phyloP scores from a whole-genome alignment of 2,797 vertebrate species.

The Acomys russatus region DNA sequence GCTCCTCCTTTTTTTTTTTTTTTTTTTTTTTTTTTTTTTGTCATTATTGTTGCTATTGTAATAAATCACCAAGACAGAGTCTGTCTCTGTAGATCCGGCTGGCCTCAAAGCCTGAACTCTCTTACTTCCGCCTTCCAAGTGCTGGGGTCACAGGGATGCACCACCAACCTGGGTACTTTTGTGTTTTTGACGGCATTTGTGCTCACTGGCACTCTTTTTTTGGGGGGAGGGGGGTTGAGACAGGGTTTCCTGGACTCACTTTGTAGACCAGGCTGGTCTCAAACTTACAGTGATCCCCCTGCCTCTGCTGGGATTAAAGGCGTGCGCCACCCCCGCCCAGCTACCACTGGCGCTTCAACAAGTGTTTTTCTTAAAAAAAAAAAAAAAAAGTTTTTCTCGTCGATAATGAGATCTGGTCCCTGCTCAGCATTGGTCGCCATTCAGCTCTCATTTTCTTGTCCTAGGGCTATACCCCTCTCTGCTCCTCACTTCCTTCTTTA shows the following conservation, averaged over 20 bases:
- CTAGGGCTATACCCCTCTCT: neutral
- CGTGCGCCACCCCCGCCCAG: too few species aligned
- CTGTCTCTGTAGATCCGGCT: neutral
- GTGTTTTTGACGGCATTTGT: neutral
- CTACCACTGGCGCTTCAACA: neutral
- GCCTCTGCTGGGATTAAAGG: too few species aligned
- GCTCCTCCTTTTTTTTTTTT: neutral
- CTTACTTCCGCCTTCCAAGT: neutral
- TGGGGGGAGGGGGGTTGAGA: too few species aligned
- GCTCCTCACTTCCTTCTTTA: neutral
- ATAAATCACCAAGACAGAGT: neutral
- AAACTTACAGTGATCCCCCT: too few species aligned
- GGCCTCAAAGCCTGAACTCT: neutral
- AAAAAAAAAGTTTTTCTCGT: neutral
- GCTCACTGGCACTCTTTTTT: neutral
- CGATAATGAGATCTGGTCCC: neutral
- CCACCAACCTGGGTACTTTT: too few species aligned
- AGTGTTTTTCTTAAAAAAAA: neutral
- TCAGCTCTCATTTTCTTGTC: conserved; percentile 14
- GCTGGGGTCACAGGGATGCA: neutral
- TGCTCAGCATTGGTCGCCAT: neutral
- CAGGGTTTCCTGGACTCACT: too few species aligned
- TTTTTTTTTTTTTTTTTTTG: neutral
- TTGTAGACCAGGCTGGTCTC: too few species aligned
- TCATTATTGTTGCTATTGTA: neutral